phyloP scores from a whole-genome alignment of 2,113 vertebrate genomes.

The Equus przewalskii region DNA sequence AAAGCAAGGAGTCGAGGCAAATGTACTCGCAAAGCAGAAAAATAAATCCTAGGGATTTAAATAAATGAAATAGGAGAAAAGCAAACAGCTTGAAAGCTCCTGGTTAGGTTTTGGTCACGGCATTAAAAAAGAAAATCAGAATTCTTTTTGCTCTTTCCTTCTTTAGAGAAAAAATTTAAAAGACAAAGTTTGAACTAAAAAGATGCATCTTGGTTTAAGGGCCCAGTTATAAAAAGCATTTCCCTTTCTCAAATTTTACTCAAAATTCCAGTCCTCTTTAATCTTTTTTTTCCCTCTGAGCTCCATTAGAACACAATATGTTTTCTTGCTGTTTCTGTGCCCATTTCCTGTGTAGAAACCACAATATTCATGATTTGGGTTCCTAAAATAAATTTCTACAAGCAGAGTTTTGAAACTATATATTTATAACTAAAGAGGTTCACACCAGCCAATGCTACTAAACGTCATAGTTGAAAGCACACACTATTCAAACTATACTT shows the following conservation, averaged over 20 bases:
- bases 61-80: slow-evolving; percentile 52
- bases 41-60: slow-evolving; percentile 70
- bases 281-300: too few relatives aligned
- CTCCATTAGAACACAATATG: not conserved
- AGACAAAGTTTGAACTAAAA: not conserved
- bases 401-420: not conserved
- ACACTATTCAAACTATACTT: not conserved
- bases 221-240: not conserved
- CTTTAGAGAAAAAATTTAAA: slow-evolving; percentile 52
- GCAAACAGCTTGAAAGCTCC: slow-evolving; percentile 55
- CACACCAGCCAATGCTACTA: not conserved
- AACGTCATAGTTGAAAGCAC: not conserved
- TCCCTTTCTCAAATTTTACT: not conserved
- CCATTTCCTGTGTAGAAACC: not conserved
- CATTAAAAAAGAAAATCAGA: slow-evolving; percentile 46
- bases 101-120: not conserved
- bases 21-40: slow-evolving; percentile 57
- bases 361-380: not conserved
- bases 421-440: not conserved
- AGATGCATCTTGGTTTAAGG: not conserved
- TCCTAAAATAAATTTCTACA: not conserved
- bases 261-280: not conserved
- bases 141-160: slow-evolving; percentile 8
- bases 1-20: not conserved
- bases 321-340: not conserved